Evolutionary conservation across 2,797 vertebrate genomes (phyloP), one percentile per base, ranked within the genome.

Genomic region (Sebastes itinus): DNA sequence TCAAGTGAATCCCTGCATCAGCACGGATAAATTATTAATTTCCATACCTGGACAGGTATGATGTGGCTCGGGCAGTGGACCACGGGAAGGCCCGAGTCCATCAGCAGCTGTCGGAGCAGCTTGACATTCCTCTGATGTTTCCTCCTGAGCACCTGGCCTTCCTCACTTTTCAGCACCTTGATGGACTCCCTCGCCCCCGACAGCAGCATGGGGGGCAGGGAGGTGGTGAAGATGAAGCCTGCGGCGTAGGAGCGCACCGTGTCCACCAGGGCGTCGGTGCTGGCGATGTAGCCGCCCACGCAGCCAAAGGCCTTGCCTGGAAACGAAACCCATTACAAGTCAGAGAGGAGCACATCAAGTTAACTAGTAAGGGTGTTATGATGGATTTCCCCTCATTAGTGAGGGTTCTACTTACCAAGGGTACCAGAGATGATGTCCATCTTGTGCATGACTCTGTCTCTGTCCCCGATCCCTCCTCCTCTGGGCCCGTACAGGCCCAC

Each of bases 391-490:
- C n/a, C 30, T 77, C 4, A 46, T 72, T 27, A 23, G 6, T 5
- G 12, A 52, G 25, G 28, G 12, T 13, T 74, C 18, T 35, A 22
- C 96, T 80, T 91, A 98, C 98, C 97, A 0, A 99, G 97, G 0
- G 97, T 99, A 73, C 98, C 98, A 4, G 98, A 99, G 89, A 99
- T 97, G 77, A 99, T 97, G 91, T 99, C 98, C 97, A 98, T 98
- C 91, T 99, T 99, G 71, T 97, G 95, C 98, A 99, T 97, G 85
- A 98, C 90, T 56, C 96, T 96, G 22, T 99, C 97, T 4, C 97
- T 93, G 80, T 99, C 98, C 12, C 98, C 97, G 7, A 99, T 98
- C 1, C 98, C 98, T 0, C 98, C 98, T 0, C 98, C 98, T 77
- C 79, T 93, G 63, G 96, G 78, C 4, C 98, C 97, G 0, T 99